Evolutionary conservation across 2,888 invertebrate species (phyloP).

Genomic region (Acleris literana): DNA sequence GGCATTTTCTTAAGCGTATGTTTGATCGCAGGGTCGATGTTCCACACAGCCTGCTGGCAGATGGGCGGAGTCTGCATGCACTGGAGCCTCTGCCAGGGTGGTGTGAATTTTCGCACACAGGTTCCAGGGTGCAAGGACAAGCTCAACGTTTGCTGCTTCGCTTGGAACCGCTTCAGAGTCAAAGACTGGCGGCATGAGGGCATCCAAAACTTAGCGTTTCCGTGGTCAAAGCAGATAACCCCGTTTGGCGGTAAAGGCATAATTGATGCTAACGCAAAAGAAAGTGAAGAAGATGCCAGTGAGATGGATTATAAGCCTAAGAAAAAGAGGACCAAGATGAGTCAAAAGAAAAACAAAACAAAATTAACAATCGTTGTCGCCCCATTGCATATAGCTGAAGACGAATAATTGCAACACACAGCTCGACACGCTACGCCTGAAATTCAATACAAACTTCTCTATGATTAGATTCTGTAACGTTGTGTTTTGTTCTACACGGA

Average conservation of each 20-base stretch:
- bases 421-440: too few species aligned
- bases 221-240: conserved; percentile 51
- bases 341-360: too few species aligned
- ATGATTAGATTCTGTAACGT: not conserved
- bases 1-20: too few species aligned
- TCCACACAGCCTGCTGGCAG: conserved; percentile 66
- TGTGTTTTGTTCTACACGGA: conserved; percentile 4
- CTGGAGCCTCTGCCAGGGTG: conserved; percentile 59
- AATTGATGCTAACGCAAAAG: conserved; percentile 33
- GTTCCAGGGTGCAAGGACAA: conserved; percentile 66
- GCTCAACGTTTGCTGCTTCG: conserved; percentile 69
- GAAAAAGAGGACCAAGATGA: conserved; percentile 8
- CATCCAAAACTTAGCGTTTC: conserved; percentile 51
- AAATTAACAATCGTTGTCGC: not conserved
- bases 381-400: not conserved
- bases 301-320: conserved; percentile 33
- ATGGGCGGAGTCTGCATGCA: conserved; percentile 69
- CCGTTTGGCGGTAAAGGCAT: conserved; percentile 65
- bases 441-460: not conserved
- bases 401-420: not conserved
- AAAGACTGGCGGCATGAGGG: conserved; percentile 58
- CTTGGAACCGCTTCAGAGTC: conserved; percentile 62
- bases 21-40: conserved; percentile 57
- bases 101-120: conserved; percentile 55
- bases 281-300: conserved; percentile 16